Percentiles rank a stretch among this genome's conserved stretches.
phyloP scores from a whole-genome alignment of 2,113 vertebrate genomes.

The Gila orcuttii region DNA sequence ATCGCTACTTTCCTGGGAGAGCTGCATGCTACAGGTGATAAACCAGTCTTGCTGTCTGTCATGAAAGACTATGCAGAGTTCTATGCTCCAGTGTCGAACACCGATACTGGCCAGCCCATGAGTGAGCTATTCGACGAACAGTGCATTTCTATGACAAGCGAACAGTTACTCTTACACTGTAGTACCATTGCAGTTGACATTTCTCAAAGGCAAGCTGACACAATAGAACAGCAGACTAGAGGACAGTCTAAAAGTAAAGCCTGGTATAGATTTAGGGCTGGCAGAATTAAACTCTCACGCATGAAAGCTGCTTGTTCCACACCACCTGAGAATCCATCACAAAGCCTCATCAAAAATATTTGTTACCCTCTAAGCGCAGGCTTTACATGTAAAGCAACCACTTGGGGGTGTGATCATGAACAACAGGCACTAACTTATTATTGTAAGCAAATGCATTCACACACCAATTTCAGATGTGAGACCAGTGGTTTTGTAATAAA shows the following conservation, averaged over 20 bases:
- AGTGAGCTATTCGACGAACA: neutral
- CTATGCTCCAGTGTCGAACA: neutral
- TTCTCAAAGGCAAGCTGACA: neutral
- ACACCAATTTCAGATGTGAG: neutral
- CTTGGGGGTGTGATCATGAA: neutral
- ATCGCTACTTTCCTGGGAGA: slow-evolving; percentile 7
- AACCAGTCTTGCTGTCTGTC: neutral
- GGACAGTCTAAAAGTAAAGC: neutral
- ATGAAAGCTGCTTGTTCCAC: neutral
- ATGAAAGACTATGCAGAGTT: neutral
- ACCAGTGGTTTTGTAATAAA: no score
- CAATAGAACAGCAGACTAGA: neutral
- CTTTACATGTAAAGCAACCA: neutral
- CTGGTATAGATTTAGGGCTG: neutral
- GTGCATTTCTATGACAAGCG: neutral
- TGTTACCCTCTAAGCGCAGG: neutral
- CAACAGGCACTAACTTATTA: neutral
- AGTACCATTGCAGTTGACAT: neutral
- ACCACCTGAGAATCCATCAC: neutral
- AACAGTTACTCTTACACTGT: neutral
- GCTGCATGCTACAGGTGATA: slow-evolving; percentile 28
- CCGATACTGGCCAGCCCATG: neutral
- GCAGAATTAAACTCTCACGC: neutral
- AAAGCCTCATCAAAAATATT: neutral
- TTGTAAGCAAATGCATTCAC: neutral